A percentile compares a stretch with the other conserved stretches of the same genome.
These are phyloP conservation scores for Bruchidius siliquastri DNA, from an alignment of 2,888 invertebrate species.

Conservation along the genomic window DNA sequence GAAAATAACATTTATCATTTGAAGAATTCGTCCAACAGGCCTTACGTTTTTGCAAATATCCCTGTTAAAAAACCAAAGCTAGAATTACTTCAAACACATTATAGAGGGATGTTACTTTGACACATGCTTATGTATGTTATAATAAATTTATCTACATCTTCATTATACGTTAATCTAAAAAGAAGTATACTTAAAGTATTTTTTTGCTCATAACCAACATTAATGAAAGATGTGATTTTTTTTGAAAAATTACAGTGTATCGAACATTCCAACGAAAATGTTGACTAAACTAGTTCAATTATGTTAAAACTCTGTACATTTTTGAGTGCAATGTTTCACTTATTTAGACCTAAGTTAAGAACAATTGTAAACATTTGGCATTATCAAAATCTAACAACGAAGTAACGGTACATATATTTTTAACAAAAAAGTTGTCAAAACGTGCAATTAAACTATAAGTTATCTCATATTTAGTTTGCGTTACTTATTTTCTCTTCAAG, in stretches of 20 bases:
- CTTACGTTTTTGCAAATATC: no score
- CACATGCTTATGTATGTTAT: no score
- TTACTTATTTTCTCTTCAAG: constrained; percentile 2
- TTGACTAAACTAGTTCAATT: background rate
- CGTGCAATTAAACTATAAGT: constrained; percentile 7
- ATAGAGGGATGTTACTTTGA: no score
- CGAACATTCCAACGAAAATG: background rate
- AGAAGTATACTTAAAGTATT: no score
- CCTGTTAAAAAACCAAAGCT: no score
- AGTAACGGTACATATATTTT: constrained; percentile 5
- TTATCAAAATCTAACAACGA: constrained; percentile 10
- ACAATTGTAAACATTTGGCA: constrained; percentile 8
- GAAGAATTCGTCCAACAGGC: no score
- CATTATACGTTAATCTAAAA: no score
- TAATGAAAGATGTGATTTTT: background rate
- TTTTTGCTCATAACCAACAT: no score
- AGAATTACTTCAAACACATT: no score
- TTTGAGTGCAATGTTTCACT: background rate
- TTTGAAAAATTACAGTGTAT: background rate
- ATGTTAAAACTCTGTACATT: background rate
- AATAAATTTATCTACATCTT: no score
- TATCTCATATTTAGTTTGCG: constrained; percentile 2
- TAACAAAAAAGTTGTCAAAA: constrained; percentile 4
- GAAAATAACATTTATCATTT: no score
- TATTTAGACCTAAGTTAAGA: background rate